Evolutionary conservation across 2,113 vertebrate genomes (phyloP), one percentile per base, ranked within the genome.

Genomic region (Empidonax alnorum): DNA sequence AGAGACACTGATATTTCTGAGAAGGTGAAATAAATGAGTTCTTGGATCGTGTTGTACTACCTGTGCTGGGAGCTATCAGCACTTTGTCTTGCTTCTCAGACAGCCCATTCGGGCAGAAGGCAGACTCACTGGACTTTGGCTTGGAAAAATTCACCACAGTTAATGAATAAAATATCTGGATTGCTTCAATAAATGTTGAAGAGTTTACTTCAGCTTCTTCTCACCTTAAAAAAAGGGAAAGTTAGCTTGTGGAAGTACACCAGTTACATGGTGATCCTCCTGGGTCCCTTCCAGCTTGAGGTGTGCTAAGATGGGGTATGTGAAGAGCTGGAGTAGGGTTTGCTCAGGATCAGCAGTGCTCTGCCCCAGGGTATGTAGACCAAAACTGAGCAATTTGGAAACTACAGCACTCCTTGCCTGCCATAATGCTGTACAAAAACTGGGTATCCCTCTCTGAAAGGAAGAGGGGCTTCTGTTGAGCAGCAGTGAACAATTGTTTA

Each of bases 241-340:
- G 20, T n/a, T 33, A 14, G 35, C 13, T 24, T 35, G 5, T 58
- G 24, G 37, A 73, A 59, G 19, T 4, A 39, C 19, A 68, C 8
- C 20, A 49, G 28, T 25, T 23, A 7, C 14, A 23, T 12, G 37
- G 27, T 39, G 55, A 58, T 31, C 47, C 13, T 62, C 17, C 35
- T 3, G 9, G 12, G 18, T 53, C 9, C 37, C 25, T 67, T 82
- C 68, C 81, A 46, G 2, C 19, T 4, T 27, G 53, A 62, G 22
- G 9, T 30, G 39, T 21, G 66, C 71, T 61, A 37, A 49, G 25
- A 16, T 39, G 55, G 1, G 3, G 1, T 4, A 2, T 2, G 9
- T 22, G 41, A 77, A 44, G 31, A 61, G 24, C n/a, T 80, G 52
- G 10, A 66, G 37, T 1, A 73, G 63, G n/a, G 62, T 74, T 74